A percentile compares a stretch with the other conserved stretches of the same genome.
Conservation (phyloP, 2,888 invertebrate species). For the Amphipoea lucens region DNA sequence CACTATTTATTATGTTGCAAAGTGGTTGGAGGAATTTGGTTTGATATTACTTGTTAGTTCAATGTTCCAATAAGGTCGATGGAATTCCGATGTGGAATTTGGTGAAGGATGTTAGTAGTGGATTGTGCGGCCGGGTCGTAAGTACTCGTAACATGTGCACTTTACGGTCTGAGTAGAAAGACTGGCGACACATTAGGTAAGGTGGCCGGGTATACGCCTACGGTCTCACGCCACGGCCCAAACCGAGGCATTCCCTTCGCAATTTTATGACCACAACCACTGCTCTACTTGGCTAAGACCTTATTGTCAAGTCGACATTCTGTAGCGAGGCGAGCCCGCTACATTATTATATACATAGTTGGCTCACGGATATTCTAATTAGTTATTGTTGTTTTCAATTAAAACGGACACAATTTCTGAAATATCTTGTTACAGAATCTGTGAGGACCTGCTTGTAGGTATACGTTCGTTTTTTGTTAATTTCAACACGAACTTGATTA, state of each 20-base stretch:
- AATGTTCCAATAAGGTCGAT: conserved; percentile 45
- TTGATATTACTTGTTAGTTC: conserved; percentile 35
- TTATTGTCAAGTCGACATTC: conserved; percentile 73
- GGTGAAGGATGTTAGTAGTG: conserved; percentile 41
- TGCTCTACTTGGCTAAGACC: conserved; percentile 61
- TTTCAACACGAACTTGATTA: neutral
- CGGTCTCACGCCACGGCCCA: conserved; percentile 56
- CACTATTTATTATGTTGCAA: conserved; percentile 25
- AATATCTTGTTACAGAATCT: conserved; percentile 9
- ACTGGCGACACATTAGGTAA: conserved; percentile 73
- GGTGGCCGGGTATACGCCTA: conserved; percentile 58
- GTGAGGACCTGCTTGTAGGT: neutral
- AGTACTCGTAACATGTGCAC: conserved; percentile 80
- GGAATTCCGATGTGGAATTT: conserved; percentile 41
- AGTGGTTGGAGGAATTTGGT: conserved; percentile 37
- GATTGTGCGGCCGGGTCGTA: conserved; percentile 64
- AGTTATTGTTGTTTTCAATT: conserved; percentile 34
- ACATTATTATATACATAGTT: conserved; percentile 15
- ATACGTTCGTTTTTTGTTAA: neutral
- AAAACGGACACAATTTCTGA: conserved; percentile 6
- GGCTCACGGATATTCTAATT: conserved; percentile 41
- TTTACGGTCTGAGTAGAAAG: conserved; percentile 77
- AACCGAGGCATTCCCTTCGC: conserved; percentile 69
- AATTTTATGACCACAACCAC: conserved; percentile 74
- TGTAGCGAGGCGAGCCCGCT: conserved; percentile 51